These are phyloP conservation scores for Chunga burmeisteri DNA, from an alignment of 2,113 vertebrate genomes.

Conservation along the genomic window DNA sequence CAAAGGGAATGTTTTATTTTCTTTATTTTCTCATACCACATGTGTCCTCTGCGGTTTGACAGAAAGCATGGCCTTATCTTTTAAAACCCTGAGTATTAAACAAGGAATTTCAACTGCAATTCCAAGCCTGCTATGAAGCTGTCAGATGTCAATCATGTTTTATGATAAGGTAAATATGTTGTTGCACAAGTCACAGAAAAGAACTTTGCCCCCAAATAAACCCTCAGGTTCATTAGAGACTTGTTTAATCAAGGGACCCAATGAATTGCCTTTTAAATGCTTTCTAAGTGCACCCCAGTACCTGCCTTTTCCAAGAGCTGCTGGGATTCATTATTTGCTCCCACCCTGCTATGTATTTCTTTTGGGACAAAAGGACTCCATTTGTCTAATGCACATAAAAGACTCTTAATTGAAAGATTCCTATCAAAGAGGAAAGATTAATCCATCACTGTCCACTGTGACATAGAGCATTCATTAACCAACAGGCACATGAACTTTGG, in stretches of 20 bases:
- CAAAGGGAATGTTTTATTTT: background rate
- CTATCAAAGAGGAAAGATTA: background rate
- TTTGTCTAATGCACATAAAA: slow-evolving; percentile 6
- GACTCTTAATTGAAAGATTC: background rate
- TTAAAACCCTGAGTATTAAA: slow-evolving; percentile 27
- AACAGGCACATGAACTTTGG: background rate
- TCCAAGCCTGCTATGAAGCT: slow-evolving; percentile 41
- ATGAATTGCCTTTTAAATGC: background rate
- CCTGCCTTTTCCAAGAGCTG: background rate
- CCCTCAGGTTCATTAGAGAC: background rate
- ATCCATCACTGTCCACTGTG: background rate
- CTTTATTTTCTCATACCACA: background rate
- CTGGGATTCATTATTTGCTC: slow-evolving; percentile 25
- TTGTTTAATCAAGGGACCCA: background rate
- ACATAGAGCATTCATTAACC: background rate
- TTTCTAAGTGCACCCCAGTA: background rate
- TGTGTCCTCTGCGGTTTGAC: background rate
- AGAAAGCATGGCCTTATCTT: slow-evolving; percentile 19
- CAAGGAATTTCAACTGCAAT: slow-evolving; percentile 38
- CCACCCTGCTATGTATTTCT: background rate
- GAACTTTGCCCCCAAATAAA: background rate
- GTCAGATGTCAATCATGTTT: slow-evolving; percentile 30
- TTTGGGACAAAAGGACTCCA: background rate
- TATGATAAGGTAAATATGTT: slow-evolving; percentile 29
- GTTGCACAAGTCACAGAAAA: slow-evolving; percentile 12